Percentiles rank a stretch among this genome's conserved stretches.
Conservation (phyloP, 2,113 vertebrate species). For the Psittacus erithacus region DNA sequence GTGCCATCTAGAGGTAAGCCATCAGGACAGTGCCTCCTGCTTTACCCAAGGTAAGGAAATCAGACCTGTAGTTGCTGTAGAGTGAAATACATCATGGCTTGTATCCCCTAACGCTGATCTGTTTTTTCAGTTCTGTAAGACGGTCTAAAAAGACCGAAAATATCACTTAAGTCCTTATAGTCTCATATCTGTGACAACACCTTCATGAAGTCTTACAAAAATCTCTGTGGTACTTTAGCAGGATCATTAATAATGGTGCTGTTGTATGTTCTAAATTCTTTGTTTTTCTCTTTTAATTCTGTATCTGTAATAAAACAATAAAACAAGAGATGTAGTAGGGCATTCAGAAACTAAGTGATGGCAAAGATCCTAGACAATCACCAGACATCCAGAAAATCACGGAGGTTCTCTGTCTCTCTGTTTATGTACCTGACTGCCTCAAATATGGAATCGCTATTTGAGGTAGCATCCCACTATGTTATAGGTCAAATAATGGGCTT, state of each 20-base stretch:
- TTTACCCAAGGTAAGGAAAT: rapidly evolving
- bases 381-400: neutral
- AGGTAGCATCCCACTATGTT: neutral
- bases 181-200: neutral
- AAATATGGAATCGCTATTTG: neutral
- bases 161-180: neutral
- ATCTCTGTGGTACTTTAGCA: neutral
- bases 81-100: neutral
- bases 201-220: neutral
- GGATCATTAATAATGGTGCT: neutral
- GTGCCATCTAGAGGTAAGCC: conserved; percentile 59
- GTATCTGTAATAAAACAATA: neutral
- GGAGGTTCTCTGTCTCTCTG: neutral
- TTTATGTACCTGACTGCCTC: neutral
- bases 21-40: neutral
- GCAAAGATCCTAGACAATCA: neutral
- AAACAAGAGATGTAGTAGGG: neutral
- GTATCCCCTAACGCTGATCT: neutral
- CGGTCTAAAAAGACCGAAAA: neutral
- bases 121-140: neutral
- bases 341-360: neutral
- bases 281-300: neutral
- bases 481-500: neutral
- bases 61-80: neutral
- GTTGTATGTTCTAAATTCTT: neutral